Evolutionary conservation across 2,888 invertebrate genomes (phyloP), one percentile per base, ranked within the genome.

Genomic region (Troides oblongomaculatus): DNA sequence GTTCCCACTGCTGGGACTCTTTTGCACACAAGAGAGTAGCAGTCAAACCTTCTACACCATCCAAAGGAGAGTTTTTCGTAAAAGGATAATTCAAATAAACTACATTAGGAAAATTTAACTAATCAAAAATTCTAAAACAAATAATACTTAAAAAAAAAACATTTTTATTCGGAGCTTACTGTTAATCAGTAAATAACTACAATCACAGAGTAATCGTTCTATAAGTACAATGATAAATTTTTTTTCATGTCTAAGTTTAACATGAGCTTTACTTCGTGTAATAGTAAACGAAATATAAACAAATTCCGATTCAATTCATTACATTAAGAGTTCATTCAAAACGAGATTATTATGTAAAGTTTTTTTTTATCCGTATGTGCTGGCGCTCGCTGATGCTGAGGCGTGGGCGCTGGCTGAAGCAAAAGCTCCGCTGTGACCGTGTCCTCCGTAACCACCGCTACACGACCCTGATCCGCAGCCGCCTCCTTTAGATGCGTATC

Each of bases 351-450:
- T 30, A 3, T 30, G 5, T 30, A 4, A 5, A 30, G 30, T 30
- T 43, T 23, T 39, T 3, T n/a, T 39, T 69, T 62, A 66, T 10
- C 87, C 85, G 75, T 90, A 86, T 73, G 86, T 81, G 43, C 85
- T 78, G 0, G 86, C 81, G 58, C 84, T 83, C 2, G 87, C 83
- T 4, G 81, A 80, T 0, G 85, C 86, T 17, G 85, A 82, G 2
- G 86, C 88, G 7, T 82, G 79, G 1, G 88, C 90, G 59, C 81
- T 86, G n/a, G 88, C 85, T 2, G 85, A 83, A 0, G 85, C 82
- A 60, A 76, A 83, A 0, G 82, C 82, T 2, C 75, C 82, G 12
- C 82, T 76, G 8, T 78, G 76, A 1, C 81, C 78, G 61, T 84
- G 84, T 18, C 63, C 39, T 17, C 85, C 84, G 17, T 78, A 77